These are phyloP conservation scores for Hyperoplus lanceolatus DNA, from an alignment of 2,797 vertebrate genomes.

Conservation along the genomic window DNA sequence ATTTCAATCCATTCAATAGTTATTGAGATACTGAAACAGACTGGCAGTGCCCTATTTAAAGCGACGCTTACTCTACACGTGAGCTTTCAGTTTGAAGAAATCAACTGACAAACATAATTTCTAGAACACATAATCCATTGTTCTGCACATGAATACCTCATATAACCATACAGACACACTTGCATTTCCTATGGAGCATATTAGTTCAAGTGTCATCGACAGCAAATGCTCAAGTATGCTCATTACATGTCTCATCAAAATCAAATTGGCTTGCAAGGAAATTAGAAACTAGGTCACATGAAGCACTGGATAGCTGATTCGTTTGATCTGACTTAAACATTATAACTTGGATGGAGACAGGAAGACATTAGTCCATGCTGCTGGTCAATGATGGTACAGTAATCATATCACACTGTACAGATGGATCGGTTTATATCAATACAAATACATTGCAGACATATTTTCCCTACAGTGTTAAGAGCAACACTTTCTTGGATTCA, in stretches of 20 bases:
- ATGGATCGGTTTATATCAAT: neutral
- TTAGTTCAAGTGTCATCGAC: neutral
- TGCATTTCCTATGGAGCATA: neutral
- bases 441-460: neutral
- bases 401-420: neutral
- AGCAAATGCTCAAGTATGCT: neutral
- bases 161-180: neutral
- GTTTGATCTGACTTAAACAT: neutral
- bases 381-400: neutral
- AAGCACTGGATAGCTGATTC: neutral
- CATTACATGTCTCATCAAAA: neutral
- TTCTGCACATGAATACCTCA: neutral
- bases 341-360: neutral
- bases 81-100: neutral
- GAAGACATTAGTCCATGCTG: neutral
- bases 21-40: neutral
- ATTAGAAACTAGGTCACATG: neutral
- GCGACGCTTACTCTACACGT: neutral
- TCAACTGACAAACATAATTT: neutral
- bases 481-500: slow-evolving; percentile 7
- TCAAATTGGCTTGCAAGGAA: neutral
- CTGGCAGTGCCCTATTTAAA: neutral
- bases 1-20: neutral
- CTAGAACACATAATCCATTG: neutral
- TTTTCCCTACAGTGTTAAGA: neutral